Percentiles rank a stretch among this genome's conserved stretches.
Conservation (phyloP, 2,797 vertebrate genomes). For the Eleutherodactylus coqui region DNA sequence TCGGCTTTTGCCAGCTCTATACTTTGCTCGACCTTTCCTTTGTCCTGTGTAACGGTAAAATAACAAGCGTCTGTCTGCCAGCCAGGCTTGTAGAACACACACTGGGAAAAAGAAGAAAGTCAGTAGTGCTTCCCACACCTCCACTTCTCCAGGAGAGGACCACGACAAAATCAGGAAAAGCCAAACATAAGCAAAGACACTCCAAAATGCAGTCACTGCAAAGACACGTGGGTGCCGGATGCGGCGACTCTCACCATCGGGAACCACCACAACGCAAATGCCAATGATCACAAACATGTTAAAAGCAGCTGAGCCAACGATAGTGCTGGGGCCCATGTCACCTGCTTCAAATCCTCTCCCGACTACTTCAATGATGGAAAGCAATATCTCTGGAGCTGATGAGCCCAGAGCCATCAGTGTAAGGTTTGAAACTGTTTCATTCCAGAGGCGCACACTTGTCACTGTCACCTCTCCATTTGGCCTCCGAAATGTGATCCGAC, state of each 20-base stretch:
- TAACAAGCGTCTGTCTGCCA: conserved; percentile 83
- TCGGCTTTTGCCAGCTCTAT: conserved; percentile 79
- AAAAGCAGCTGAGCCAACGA: conserved; percentile 86
- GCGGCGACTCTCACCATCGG: conserved; percentile 81
- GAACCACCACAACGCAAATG: conserved; percentile 83
- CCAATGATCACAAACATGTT: conserved; percentile 89
- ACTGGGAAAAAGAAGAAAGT: conserved; percentile 85
- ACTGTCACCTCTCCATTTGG: conserved; percentile 83
- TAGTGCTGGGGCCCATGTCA: conserved; percentile 83
- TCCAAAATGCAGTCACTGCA: conserved; percentile 84
- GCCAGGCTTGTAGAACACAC: conserved; percentile 85
- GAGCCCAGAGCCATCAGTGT: conserved; percentile 87
- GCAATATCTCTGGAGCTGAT: conserved; percentile 84
- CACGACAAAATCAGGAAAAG: conserved; percentile 84
- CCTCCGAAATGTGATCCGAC: conserved; percentile 82
- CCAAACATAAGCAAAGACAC: conserved; percentile 87
- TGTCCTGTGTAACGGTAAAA: conserved; percentile 83
- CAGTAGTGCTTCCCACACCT: conserved; percentile 85
- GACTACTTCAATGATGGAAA: conserved; percentile 86
- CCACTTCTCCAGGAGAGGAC: conserved; percentile 80
- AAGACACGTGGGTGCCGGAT: conserved; percentile 87
- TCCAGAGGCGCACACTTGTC: conserved; percentile 85
- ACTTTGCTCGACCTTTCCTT: conserved; percentile 68
- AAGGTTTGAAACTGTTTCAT: conserved; percentile 86
- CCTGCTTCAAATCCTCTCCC: conserved; percentile 82